Base-by-base conservation (phyloP, 2,113 vertebrate genomes). In the Lasiurus borealis region DNA sequence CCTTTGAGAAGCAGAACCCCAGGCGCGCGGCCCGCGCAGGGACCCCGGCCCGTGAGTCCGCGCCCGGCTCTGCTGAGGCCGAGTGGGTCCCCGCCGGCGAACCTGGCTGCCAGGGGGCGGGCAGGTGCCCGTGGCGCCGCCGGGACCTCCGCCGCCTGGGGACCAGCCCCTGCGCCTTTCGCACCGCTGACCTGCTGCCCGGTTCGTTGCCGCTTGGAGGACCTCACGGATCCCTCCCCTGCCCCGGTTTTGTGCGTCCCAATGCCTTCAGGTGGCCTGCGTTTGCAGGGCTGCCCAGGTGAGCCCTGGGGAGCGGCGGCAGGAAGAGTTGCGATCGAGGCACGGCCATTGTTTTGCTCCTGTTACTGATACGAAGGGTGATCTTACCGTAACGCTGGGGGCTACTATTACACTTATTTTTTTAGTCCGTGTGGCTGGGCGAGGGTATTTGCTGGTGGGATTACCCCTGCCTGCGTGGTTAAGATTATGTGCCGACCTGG, bases 111-210 rank as follows among this genome's bases (percentile, higher is more conserved):
- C 71, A n/a, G 75, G 78, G 91, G 86, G 93, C 92, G n/a, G n/a
- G n/a, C n/a, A 95, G 97, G 97, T 95, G 92, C 48, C 40, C 29
- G 0, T 23, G 76, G 90, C 84, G 29, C n/a, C n/a, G n/a, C n/a
- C n/a, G n/a, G n/a, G n/a, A n/a, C n/a, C n/a, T n/a, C n/a, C n/a
- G 87, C 80, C 75, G 59, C 34, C 78, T n/a, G 86, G 83, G 91
- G 68, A 59, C 31, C 72, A 19, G 80, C 73, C 52, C 50, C 36
- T 7, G 86, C 69, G 77, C 64, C 71, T 1, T 69, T 73, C 52
- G 14, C 57, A 69, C 71, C 93, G 59, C 83, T 8, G 34, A 44
- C 15, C 34, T 29, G 7, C 57, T 68, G 40, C 34, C 23, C 29
- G n/a, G n/a, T n/a, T n/a, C n/a, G 2, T 71, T n/a, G 46, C 54